Percentiles rank a stretch among this genome's conserved stretches.
Evolutionary conservation across 37 sponge, comb jelly and placozoan genomes (phyloP).

Genomic region (Oopsacas minuta): DNA sequence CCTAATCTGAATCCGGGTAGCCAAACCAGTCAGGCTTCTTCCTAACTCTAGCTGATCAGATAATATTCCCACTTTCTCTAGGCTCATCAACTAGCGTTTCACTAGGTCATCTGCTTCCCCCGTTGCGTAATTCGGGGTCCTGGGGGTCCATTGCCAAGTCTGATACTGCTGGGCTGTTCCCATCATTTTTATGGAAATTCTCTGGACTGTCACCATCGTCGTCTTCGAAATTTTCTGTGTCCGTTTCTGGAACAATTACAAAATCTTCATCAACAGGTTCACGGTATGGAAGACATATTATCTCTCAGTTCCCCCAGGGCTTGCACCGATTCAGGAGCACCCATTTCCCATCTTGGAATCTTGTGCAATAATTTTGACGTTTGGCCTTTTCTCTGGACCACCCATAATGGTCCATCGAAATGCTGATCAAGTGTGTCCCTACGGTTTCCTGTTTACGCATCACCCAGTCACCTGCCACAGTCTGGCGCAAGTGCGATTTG

Average conservation of each 20-base stretch:
- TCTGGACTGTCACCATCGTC: neutral
- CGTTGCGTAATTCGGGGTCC: neutral
- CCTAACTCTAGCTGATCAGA: neutral
- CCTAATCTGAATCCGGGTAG: neutral
- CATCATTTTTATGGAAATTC: neutral
- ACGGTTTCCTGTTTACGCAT: neutral
- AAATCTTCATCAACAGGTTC: neutral
- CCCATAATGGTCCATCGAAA: neutral
- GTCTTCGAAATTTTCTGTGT: neutral
- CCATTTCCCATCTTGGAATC: neutral
- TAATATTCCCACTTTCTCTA: neutral
- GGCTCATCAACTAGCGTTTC: neutral
- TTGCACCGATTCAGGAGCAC: neutral
- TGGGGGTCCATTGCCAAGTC: neutral
- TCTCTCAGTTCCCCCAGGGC: neutral
- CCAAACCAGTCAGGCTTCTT: neutral
- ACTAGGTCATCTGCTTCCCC: neutral
- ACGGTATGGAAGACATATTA: neutral
- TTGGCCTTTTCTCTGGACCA: neutral
- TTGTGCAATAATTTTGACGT: neutral
- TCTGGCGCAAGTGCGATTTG: neutral
- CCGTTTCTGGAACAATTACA: neutral
- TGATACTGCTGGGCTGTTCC: neutral
- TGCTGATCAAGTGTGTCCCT: neutral
- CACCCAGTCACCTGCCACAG: neutral